Evolutionary conservation across 2,888 invertebrate species (phyloP).

Genomic region (Nomada fabriciana): DNA sequence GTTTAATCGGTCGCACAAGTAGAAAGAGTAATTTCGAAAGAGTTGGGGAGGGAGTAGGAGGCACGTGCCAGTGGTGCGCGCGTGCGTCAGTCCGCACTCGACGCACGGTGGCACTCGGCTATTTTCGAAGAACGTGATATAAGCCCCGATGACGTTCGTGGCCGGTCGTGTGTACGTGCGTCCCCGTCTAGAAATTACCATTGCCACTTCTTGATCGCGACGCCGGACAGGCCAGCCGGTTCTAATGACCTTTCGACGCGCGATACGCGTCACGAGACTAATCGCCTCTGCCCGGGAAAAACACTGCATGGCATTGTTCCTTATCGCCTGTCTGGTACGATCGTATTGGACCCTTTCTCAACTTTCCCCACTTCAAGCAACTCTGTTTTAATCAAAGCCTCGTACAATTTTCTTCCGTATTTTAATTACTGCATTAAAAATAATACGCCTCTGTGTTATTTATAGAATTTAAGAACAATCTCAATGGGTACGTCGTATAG

Average conservation of each 20-base stretch:
- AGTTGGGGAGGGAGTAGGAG: conserved; percentile 66
- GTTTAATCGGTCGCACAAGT: conserved; percentile 72
- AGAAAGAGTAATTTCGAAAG: conserved; percentile 72
- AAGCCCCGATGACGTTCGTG: conserved; percentile 71
- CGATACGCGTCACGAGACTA: conserved; percentile 68
- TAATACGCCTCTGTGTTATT: no score
- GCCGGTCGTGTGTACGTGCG: conserved; percentile 32
- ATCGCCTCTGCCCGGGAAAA: conserved; percentile 63
- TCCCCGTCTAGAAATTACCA: conserved; percentile 68
- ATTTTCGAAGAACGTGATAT: conserved; percentile 77
- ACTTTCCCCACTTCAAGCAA: neutral
- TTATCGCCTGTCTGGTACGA: conserved; percentile 4
- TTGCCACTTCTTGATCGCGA: conserved; percentile 58
- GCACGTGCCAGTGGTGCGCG: conserved; percentile 81
- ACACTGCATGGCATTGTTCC: conserved; percentile 55
- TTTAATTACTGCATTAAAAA: no score
- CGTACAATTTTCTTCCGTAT: no score
- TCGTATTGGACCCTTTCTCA: neutral
- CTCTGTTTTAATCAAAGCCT: neutral
- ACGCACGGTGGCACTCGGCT: conserved; percentile 76
- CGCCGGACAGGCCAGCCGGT: conserved; percentile 57
- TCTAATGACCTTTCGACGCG: conserved; percentile 72
- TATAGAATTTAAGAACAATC: no score
- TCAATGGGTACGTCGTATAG: no score
- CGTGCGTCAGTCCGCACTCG: conserved; percentile 78